phyloP scores from a whole-genome alignment of 2,113 vertebrate species.

The Periophthalmus modestus region DNA sequence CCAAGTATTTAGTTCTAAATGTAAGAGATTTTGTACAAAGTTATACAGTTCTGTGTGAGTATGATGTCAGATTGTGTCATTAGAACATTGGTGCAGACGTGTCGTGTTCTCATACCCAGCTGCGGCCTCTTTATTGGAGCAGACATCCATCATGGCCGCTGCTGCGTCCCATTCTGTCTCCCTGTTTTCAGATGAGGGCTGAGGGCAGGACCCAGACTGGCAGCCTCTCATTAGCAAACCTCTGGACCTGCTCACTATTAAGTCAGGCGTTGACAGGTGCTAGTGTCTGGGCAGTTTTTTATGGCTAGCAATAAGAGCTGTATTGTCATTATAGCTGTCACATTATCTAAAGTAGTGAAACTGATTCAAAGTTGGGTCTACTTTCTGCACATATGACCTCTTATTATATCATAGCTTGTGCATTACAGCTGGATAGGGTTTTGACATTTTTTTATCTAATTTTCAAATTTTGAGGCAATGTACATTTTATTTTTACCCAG shows the following conservation, averaged over 20 bases:
- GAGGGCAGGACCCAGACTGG: constrained; percentile 25
- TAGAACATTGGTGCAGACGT: constrained; percentile 29
- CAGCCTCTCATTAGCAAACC: constrained; percentile 27
- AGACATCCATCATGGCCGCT: constrained; percentile 44
- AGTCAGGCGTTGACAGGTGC: constrained; percentile 11
- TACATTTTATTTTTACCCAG: too few species aligned
- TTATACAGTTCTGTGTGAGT: constrained; percentile 12
- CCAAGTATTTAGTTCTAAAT: too few species aligned
- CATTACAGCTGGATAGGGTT: background rate
- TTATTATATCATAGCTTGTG: background rate
- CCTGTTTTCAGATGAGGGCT: constrained; percentile 12
- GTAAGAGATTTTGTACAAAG: too few species aligned
- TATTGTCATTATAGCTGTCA: background rate
- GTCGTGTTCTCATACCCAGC: constrained; percentile 50
- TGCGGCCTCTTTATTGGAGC: constrained; percentile 31
- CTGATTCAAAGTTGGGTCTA: background rate
- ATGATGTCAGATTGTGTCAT: constrained; percentile 28
- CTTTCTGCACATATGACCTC: background rate
- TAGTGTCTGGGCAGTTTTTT: background rate
- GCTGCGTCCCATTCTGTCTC: constrained; percentile 19
- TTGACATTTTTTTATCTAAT: background rate
- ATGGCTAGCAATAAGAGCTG: background rate
- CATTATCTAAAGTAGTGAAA: background rate
- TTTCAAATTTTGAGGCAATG: too few species aligned
- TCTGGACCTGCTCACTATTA: constrained; percentile 11